phyloP scores from a whole-genome alignment of 2,797 vertebrate species.

The Manis pentadactyla region DNA sequence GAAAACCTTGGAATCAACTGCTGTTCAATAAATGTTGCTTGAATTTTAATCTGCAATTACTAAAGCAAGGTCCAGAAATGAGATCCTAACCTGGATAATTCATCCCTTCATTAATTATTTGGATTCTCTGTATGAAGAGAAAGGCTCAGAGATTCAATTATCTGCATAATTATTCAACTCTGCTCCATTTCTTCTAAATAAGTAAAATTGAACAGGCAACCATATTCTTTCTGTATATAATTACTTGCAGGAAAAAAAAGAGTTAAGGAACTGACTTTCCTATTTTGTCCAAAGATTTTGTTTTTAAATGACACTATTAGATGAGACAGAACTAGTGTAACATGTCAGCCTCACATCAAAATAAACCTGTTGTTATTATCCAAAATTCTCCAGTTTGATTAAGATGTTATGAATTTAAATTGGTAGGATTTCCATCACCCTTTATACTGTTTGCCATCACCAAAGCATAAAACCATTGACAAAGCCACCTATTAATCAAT shows the following conservation, averaged over 20 bases:
- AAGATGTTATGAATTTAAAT: conserved; percentile 64
- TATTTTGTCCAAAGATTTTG: conserved; percentile 34
- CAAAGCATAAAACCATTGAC: conserved; percentile 59
- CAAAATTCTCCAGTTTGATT: conserved; percentile 61
- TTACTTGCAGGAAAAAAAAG: conserved; percentile 17
- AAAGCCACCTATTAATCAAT: conserved; percentile 70
- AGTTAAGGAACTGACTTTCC: conserved; percentile 30
- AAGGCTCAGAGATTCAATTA: conserved; percentile 43
- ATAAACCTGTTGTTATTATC: conserved; percentile 57
- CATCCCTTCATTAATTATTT: conserved; percentile 53
- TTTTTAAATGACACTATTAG: conserved; percentile 11
- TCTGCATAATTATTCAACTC: conserved; percentile 48
- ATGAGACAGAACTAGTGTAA: conserved; percentile 35
- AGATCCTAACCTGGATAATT: conserved; percentile 60
- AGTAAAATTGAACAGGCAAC: conserved; percentile 25
- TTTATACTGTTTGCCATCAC: conserved; percentile 48
- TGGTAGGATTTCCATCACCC: conserved; percentile 58
- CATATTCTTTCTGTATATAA: conserved; percentile 52
- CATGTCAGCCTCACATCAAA: conserved; percentile 14
- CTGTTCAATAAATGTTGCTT: conserved; percentile 33
- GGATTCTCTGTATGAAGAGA: conserved; percentile 23
- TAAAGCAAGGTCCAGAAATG: conserved; percentile 38
- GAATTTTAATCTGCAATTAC: conserved; percentile 62
- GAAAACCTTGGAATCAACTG: conserved; percentile 18
- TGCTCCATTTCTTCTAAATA: conserved; percentile 52